Conservation (phyloP, 2,797 vertebrate species). For the Eulemur rubriventer region DNA sequence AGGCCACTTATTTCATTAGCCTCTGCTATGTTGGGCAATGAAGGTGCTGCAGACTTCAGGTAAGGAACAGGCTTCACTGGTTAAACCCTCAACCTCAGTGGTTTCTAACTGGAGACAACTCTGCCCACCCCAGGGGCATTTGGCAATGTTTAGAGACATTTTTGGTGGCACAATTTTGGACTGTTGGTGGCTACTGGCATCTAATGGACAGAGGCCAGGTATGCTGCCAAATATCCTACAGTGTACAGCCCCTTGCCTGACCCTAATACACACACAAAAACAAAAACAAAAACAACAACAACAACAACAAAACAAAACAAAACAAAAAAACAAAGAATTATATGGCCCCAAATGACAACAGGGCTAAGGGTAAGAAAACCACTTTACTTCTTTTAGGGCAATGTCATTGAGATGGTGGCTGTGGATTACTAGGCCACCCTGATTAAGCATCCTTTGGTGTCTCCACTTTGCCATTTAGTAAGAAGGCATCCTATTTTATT, state of each 20-base stretch:
- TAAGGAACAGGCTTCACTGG: neutral
- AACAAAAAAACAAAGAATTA: neutral
- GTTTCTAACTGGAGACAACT: conserved; percentile 27
- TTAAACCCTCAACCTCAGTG: neutral
- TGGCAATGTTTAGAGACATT: conserved; percentile 25
- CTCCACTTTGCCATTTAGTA: conserved; percentile 31
- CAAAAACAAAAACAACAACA: too few species aligned
- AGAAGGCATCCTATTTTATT: conserved; percentile 40
- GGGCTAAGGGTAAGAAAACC: conserved; percentile 44
- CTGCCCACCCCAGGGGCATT: neutral
- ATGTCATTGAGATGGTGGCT: neutral
- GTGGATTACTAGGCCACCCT: conserved; percentile 23
- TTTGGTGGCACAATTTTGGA: neutral
- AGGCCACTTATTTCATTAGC: neutral
- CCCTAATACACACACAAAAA: neutral
- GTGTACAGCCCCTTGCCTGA: neutral
- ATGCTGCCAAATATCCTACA: neutral
- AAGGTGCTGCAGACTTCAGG: neutral
- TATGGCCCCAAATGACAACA: neutral
- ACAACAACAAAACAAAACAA: too few species aligned
- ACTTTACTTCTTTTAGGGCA: neutral
- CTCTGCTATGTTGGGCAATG: neutral
- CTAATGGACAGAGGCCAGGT: neutral
- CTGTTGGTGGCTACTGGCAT: neutral
- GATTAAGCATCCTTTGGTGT: conserved; percentile 40